Base-by-base conservation (phyloP, 1,140 invertebrate species). In the Hypothenemus hampei region DNA sequence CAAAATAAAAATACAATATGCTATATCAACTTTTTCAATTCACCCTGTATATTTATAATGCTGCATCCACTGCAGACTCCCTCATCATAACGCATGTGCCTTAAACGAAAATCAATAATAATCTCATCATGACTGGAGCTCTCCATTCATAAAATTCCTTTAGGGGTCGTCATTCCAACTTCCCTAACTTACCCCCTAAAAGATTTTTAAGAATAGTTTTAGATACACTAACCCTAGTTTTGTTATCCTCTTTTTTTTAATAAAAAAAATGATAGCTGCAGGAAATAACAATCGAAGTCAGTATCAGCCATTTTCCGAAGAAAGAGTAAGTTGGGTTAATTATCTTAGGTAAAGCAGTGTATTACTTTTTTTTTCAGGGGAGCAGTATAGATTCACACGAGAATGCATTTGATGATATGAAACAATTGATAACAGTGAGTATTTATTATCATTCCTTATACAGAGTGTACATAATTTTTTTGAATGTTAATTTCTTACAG, bases 371-470 rank as follows among this genome's bases (percentile, higher is more conserved):
- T 19, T 58, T 64, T 40, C 37, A 78, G 76, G 72, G 69, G 39
- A 74, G 76, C 64, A 79, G 77, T 63, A 67, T 78, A 21, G 75
- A 72, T 45, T 78, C 76, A 1, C 65, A 66, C n/a, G 77, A 78
- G 54, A 74, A 77, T 59, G 76, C 76, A 13, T 78, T 73, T 54
- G 77, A 79, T 65, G 77, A 79, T 62, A 76, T 78, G 75, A 74
- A 75, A 56, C 74, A 73, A 63, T 65, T 78, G 20, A 75, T 78
- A 48, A 70, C 68, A 65, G 77, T 78, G 73, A 76, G 73, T 55
- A 40, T 10, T 31, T 46, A 16, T 19, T 47, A 40, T 39, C 24
- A 8, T 18, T 45, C 16, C n/a, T n/a, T n/a, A n/a, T n/a, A n/a
- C n/a, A n/a, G 10, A 7, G 35, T 37, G 7, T 11, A 37, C 15